phyloP scores from a whole-genome alignment of 2,888 invertebrate genomes.

The Tetranychus truncatus region DNA sequence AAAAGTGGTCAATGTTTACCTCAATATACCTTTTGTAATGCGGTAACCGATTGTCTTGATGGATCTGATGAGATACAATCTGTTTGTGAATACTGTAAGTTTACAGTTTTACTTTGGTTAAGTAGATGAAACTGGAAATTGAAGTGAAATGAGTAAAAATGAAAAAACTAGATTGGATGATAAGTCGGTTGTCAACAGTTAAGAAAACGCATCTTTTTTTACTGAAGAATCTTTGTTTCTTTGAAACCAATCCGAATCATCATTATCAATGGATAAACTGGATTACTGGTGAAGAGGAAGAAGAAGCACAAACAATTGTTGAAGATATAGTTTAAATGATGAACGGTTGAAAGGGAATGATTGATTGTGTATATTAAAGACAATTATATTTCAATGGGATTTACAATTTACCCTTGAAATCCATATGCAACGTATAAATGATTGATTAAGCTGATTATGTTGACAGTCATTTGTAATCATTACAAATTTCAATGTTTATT shows the following conservation, averaged over 20 bases:
- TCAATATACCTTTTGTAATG: constrained; percentile 78
- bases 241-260: neutral
- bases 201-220: neutral
- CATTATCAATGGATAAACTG: neutral
- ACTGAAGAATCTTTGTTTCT: neutral
- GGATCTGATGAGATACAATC: constrained; percentile 74
- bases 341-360: no score
- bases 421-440: neutral
- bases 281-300: no score
- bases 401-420: neutral
- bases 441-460: no score
- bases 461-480: no score
- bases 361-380: neutral
- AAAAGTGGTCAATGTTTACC: constrained; percentile 60
- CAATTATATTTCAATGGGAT: neutral
- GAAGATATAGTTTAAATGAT: no score
- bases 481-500: no score
- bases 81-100: constrained; percentile 39
- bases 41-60: constrained; percentile 63
- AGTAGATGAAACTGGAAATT: neutral
- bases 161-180: no score
- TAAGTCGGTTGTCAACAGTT: no score
- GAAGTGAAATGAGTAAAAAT: neutral
- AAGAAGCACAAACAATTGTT: no score
- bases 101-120: neutral